A percentile compares a stretch with the other conserved stretches of the same genome.
These are phyloP conservation scores for Piprites chloris DNA, from an alignment of 2,113 vertebrate genomes.

Conservation along the genomic window DNA sequence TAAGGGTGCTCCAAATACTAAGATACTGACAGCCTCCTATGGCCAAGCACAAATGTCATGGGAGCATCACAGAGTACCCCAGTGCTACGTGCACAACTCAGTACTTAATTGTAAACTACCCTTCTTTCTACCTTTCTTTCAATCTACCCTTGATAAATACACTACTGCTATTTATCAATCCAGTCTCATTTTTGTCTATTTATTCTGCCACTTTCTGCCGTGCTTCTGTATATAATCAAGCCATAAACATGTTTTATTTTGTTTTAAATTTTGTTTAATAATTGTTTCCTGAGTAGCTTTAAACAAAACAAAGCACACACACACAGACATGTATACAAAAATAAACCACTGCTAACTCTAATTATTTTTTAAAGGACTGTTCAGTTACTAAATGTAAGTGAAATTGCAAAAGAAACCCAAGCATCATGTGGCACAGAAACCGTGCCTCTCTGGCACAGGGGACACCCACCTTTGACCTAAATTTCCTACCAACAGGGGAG, in stretches of 20 bases:
- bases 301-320: neutral
- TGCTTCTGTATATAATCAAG: neutral
- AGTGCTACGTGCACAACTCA: neutral
- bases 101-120: neutral
- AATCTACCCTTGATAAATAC: too few species aligned
- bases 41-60: neutral
- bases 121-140: neutral
- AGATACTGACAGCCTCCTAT: neutral
- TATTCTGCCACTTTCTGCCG: conserved; percentile 19
- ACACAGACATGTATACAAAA: neutral
- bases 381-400: neutral
- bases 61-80: neutral
- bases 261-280: conserved; percentile 3
- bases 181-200: conserved; percentile 7
- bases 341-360: neutral
- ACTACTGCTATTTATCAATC: neutral
- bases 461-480: neutral
- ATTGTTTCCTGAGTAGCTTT: conserved; percentile 22
- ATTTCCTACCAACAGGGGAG: neutral
- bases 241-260: neutral
- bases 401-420: neutral
- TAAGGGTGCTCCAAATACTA: neutral
- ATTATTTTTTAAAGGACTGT: neutral
- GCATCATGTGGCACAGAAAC: neutral
- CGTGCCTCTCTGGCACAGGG: neutral